Evolutionary conservation across 92 coral and sea anemone species (phyloP), one percentile per base, ranked within the genome.

Genomic region (Pocillopora grandis): DNA sequence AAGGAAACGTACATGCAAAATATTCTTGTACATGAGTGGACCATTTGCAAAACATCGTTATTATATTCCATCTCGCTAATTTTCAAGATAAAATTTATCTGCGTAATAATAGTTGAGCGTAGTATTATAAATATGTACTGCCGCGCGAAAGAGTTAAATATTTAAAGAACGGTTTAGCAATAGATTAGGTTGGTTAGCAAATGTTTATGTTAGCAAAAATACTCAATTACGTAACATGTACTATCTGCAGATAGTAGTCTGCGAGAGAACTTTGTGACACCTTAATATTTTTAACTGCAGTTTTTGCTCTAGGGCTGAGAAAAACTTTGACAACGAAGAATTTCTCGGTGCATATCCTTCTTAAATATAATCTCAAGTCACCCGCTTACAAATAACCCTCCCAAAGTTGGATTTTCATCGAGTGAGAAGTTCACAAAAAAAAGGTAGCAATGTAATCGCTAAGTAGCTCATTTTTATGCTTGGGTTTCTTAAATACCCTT

Each of bases 1-100:
- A 57, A 58, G 77, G 85, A 56, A 58, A 36, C 13, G 13, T 58
- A 71, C 84, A 80, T 75, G 84, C 75, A 58, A 80, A 58, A 17
- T 58, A 14, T 17, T 7, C 21, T 21, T 71, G 67, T 14, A n/a
- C 61, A 14, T 42, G 2, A 64, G 75, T 42, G 57, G 14, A 15
- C 36, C 57, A 36, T 14, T 10, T 55, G 42, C 17, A 68, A 18
- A 68, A 49, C 36, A 68, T 11, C 9, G 69, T n/a, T 8, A 11
- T 15, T 68, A 68, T 14, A 10, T 36, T 70, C n/a, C 68, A 15
- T 33, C 33, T 14, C 15, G 36, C 21, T 19, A 4, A 10, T 68
- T 35, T 33, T 69, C 17, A 33, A 58, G 64, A 20, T 3, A 76
- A 76, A 61, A 19, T 49, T n/a, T 79, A 21, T 21, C 2, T 10